These are phyloP conservation scores for Acromyrmex heyeri DNA, from an alignment of 1,140 invertebrate genomes.

Conservation along the genomic window DNA sequence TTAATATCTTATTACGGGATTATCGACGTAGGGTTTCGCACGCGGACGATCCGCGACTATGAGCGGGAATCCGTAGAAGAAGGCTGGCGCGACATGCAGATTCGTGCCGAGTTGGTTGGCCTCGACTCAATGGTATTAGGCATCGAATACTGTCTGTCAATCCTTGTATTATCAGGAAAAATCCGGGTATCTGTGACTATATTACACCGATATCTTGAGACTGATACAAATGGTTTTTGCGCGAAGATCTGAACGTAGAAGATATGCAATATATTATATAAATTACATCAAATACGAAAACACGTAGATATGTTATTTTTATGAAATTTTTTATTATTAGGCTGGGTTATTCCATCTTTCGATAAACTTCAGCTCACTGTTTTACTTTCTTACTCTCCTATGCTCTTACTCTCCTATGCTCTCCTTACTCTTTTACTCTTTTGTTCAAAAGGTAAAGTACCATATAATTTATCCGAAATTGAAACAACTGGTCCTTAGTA, in stretches of 20 bases:
- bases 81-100: conserved; percentile 47
- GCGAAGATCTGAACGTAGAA: neutral
- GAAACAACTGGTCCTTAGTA: neutral
- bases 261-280: neutral
- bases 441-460: no score
- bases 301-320: neutral
- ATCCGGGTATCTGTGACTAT: neutral
- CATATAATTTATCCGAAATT: no score
- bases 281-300: neutral
- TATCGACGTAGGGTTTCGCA: conserved; percentile 66
- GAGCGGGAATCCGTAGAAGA: conserved; percentile 51
- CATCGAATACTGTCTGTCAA: conserved; percentile 18
- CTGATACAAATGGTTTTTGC: neutral
- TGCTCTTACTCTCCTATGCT: no score
- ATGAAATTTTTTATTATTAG: neutral
- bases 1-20: conserved; percentile 74
- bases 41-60: conserved; percentile 2
- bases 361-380: no score
- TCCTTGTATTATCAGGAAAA: conserved; percentile 13
- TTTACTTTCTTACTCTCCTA: no score
- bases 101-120: conserved; percentile 19
- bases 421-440: no score
- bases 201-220: conserved; percentile 16
- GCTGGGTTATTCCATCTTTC: no score
- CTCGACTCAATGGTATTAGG: conserved; percentile 25